These are phyloP conservation scores for Eulemur rufifrons DNA, from an alignment of 2,113 vertebrate genomes.

Conservation along the genomic window DNA sequence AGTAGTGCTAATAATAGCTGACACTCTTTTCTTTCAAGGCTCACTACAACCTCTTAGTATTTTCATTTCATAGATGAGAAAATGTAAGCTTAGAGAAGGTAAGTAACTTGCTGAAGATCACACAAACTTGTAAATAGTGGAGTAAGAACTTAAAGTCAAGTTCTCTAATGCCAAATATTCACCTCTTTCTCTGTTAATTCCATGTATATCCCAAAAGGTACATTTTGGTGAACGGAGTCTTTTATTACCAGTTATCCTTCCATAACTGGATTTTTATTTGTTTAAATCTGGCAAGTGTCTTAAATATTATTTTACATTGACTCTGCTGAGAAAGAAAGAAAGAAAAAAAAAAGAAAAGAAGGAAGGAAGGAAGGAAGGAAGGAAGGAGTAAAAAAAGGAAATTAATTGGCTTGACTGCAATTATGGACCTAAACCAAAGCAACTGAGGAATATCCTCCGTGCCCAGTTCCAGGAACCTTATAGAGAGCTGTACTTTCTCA, in stretches of 20 bases:
- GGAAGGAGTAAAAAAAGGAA: neutral
- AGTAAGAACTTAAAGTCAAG: neutral
- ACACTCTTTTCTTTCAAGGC: neutral
- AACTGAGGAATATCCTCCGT: neutral
- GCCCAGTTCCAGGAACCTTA: neutral
- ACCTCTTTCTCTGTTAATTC: neutral
- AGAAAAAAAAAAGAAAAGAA: neutral
- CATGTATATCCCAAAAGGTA: neutral
- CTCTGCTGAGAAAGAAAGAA: neutral
- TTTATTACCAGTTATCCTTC: neutral
- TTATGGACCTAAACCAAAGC: neutral
- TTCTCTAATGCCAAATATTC: neutral
- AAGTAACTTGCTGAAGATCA: neutral
- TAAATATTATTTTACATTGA: neutral
- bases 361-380: fast-evolving
- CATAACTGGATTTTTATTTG: neutral
- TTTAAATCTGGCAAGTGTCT: neutral
- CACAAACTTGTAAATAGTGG: neutral
- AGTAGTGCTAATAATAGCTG: neutral
- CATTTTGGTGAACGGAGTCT: neutral
- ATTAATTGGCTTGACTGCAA: neutral
- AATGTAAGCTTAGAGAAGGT: neutral
- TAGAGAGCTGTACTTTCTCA: neutral
- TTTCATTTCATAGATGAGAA: neutral
- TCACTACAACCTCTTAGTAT: neutral